These are phyloP conservation scores for Ferdinandea cuprea DNA, from an alignment of 2,888 invertebrate species.

Conservation along the genomic window DNA sequence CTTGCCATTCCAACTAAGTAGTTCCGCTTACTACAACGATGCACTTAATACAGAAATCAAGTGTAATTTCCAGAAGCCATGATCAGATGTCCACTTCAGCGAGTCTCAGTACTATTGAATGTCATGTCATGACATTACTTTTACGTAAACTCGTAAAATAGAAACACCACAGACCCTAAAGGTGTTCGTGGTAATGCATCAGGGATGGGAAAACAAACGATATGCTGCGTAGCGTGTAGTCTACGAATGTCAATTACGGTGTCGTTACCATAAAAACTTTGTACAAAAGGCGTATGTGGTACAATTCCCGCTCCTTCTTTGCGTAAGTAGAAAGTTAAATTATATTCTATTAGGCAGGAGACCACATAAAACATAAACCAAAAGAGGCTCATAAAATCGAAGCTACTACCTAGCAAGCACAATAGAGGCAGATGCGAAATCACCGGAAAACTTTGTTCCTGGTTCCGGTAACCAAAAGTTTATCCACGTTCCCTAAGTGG, in stretches of 20 bases:
- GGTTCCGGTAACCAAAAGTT: conserved; percentile 57
- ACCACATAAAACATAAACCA: conserved; percentile 71
- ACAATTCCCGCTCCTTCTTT: conserved; percentile 56
- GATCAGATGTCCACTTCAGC: conserved; percentile 51
- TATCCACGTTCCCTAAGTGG: conserved; percentile 62
- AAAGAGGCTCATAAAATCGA: conserved; percentile 68
- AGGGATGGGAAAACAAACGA: conserved; percentile 34
- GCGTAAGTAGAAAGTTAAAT: conserved; percentile 71
- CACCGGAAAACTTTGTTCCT: conserved; percentile 67
- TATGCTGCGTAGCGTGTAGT: conserved; percentile 37
- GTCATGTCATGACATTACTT: conserved; percentile 22
- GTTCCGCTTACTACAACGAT: conserved; percentile 27
- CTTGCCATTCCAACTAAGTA: background rate
- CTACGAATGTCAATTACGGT: conserved; percentile 63
- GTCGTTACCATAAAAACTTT: conserved; percentile 61
- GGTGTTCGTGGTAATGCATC: conserved; percentile 63
- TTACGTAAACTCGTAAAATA: conserved; percentile 55
- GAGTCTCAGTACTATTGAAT: conserved; percentile 15
- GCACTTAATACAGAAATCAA: conserved; percentile 49
- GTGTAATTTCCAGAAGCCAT: conserved; percentile 34
- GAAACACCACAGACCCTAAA: conserved; percentile 16
- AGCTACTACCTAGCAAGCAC: conserved; percentile 16
- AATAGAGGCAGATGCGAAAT: conserved; percentile 56
- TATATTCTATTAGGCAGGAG: conserved; percentile 68
- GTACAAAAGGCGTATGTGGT: conserved; percentile 54